Base-by-base conservation (phyloP, 2,888 invertebrate genomes). In the Drosophila cognata region DNA sequence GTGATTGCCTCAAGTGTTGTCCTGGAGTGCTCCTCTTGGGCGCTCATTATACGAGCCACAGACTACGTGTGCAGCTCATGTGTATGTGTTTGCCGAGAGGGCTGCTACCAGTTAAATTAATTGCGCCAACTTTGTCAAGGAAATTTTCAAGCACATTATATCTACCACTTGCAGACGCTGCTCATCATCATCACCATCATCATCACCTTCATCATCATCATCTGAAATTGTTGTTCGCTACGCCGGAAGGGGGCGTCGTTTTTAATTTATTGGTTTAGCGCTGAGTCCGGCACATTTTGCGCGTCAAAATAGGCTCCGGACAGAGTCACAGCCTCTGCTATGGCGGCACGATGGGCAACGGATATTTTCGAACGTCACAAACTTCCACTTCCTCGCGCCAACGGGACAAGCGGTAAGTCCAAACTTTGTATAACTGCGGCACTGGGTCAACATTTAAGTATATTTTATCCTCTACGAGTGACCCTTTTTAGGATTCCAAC, bases 241-340 rank as follows among this genome's bases (percentile, higher is more conserved):
- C 60, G 51, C 33, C 38, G 48, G 46, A 63, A 36, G 46, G 13
- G 59, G 51, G 38, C 41, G 57, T 52, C 31, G 31, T 46, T 43
- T 46, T 33, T 41, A 48, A 48, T 56, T 36, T 38, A 57, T 56
- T 66, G 51, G 35, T 63, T 74, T 56, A 43, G 70, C 74, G 69
- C 66, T 69, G 73, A 69, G 76, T 83, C 80, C 88, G 83, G 83
- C 77, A 78, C 81, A 90, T 90, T 88, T 89, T 86, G 89, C 81
- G 75, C 86, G 89, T 92, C 93, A 94, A 94, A 93, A 94, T 95
- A 94, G 95, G 95, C 92, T 94, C 94, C 81, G 94, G 94, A 92
- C 94, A 94, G 83, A 94, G 94, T 92, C 92, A 92, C 87, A 93
- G 93, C 83, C 92, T 93, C 79, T 93, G 94, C 92, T 93, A 94